Percentiles rank a stretch among this genome's conserved stretches.
Conservation (phyloP, 1,140 invertebrate genomes). For the Adoxophyes honmai region DNA sequence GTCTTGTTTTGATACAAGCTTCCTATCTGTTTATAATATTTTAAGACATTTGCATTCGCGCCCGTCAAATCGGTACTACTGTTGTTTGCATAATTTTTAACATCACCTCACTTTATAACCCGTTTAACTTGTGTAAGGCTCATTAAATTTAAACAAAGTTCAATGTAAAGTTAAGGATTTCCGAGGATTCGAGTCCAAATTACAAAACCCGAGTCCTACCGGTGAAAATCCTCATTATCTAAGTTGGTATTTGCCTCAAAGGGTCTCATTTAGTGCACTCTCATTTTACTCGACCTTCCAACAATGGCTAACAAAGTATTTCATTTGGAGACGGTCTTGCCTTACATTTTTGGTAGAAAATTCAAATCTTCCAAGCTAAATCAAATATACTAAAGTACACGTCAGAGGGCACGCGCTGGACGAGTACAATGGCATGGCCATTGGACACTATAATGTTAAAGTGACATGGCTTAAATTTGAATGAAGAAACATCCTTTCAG, state of each 20-base stretch:
- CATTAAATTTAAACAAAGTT: conserved; percentile 14
- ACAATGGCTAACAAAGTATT: conserved; percentile 12
- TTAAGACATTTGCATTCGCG: background rate
- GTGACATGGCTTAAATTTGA: too few relatives aligned
- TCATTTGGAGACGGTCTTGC: background rate
- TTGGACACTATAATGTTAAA: too few relatives aligned
- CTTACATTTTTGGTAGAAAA: background rate
- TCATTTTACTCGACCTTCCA: conserved; percentile 15
- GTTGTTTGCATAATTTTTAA: background rate
- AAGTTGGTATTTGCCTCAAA: conserved; percentile 16
- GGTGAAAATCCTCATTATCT: conserved; percentile 15
- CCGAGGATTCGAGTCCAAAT: conserved; percentile 5
- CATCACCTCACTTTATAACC: background rate
- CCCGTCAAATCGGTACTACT: background rate
- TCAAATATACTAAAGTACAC: too few relatives aligned
- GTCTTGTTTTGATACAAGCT: background rate
- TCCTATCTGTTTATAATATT: background rate
- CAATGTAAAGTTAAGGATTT: conserved; percentile 11
- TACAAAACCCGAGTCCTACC: conserved; percentile 10
- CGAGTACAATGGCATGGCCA: too few relatives aligned
- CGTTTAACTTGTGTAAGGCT: background rate
- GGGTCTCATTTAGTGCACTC: conserved; percentile 13
- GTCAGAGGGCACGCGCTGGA: too few relatives aligned
- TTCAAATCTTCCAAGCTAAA: background rate
- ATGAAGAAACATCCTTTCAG: too few relatives aligned